These are phyloP conservation scores for Drosophila orena DNA, from an alignment of 1,140 invertebrate genomes.

Conservation along the genomic window DNA sequence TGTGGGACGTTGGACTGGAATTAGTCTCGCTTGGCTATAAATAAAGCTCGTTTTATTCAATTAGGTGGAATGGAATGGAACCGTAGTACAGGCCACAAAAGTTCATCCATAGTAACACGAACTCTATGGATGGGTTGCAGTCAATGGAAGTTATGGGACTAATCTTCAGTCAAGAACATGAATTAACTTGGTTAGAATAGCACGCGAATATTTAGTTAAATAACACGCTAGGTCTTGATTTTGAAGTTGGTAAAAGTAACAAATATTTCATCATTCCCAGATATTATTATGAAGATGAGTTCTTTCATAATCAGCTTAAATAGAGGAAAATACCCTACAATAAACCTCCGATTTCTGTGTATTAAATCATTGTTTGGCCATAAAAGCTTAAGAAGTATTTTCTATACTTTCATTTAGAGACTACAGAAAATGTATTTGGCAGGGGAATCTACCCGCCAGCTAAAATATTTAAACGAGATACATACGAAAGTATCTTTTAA, in stretches of 20 bases:
- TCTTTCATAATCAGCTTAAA: neutral
- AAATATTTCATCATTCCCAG: neutral
- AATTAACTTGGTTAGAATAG: neutral
- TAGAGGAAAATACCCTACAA: rapidly evolving
- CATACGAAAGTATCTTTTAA: slow-evolving; percentile 12
- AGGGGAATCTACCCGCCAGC: neutral
- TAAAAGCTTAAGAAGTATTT: no score
- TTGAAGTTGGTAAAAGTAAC: neutral
- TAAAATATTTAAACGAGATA: slow-evolving; percentile 7
- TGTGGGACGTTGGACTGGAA: slow-evolving; percentile 32
- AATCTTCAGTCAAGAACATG: neutral
- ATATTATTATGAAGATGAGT: neutral
- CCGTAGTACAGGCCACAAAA: slow-evolving; percentile 5
- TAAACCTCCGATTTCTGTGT: no score
- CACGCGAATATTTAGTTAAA: neutral
- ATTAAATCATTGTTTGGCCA: no score
- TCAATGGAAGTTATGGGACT: neutral
- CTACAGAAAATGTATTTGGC: neutral
- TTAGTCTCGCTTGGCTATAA: slow-evolving; percentile 40
- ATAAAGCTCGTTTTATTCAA: slow-evolving; percentile 41
- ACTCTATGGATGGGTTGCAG: neutral
- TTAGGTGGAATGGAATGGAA: slow-evolving; percentile 31
- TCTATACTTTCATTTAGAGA: neutral
- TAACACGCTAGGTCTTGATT: neutral
- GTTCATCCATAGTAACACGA: slow-evolving; percentile 2